Evolutionary conservation across 2,888 invertebrate species (phyloP).

Genomic region (Pyralis farinalis): DNA sequence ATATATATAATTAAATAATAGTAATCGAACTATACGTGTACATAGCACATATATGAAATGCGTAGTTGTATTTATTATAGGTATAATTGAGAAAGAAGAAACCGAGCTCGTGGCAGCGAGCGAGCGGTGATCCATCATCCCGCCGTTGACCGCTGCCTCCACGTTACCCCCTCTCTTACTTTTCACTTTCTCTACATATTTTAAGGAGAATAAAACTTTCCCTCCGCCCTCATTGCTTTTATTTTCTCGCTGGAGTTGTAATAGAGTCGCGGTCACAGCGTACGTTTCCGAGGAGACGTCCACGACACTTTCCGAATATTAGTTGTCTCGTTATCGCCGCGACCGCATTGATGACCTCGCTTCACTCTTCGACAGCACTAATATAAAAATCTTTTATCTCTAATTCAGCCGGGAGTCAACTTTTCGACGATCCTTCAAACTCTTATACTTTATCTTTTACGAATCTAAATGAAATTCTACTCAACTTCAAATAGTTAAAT

Average conservation of each 20-base stretch:
- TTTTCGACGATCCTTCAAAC: slow-evolving; percentile 32
- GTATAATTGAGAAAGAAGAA: slow-evolving; percentile 72
- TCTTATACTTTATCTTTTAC: slow-evolving; percentile 13
- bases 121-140: slow-evolving; percentile 79
- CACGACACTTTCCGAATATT: slow-evolving; percentile 45
- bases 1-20: no score
- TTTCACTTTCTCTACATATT: slow-evolving; percentile 82
- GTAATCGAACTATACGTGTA: slow-evolving; percentile 5
- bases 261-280: slow-evolving; percentile 47
- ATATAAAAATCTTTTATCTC: slow-evolving; percentile 53
- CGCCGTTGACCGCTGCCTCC: slow-evolving; percentile 69
- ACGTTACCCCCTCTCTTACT: slow-evolving; percentile 64
- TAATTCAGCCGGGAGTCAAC: slow-evolving; percentile 51
- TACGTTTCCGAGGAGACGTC: slow-evolving; percentile 43
- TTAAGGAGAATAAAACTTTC: slow-evolving; percentile 80
- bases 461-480: slow-evolving; percentile 16
- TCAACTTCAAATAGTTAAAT: slow-evolving; percentile 13
- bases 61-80: slow-evolving; percentile 61
- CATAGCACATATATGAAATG: slow-evolving; percentile 41
- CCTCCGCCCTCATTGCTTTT: slow-evolving; percentile 60
- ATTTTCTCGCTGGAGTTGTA: slow-evolving; percentile 59
- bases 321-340: slow-evolving; percentile 64
- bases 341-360: slow-evolving; percentile 38
- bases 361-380: slow-evolving; percentile 32
- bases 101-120: slow-evolving; percentile 51